Conservation (phyloP, 2,113 vertebrate species). For the Megalops atlanticus region DNA sequence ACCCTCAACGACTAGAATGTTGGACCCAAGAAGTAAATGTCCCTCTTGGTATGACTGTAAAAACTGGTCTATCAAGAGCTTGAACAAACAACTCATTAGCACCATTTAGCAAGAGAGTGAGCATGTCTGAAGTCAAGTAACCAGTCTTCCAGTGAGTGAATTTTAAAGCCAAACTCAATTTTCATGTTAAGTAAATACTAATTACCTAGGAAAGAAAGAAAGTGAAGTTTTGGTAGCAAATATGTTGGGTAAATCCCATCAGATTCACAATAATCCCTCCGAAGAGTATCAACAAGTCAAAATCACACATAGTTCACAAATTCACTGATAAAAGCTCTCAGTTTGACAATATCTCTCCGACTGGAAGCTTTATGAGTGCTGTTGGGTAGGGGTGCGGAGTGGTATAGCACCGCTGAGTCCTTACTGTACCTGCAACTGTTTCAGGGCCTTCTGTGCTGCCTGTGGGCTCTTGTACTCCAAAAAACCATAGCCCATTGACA, state of each 20-base stretch:
- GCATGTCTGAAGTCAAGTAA: no score
- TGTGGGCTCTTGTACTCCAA: slow-evolving; percentile 86
- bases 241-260: no score
- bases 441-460: slow-evolving; percentile 87
- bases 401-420: fast-evolving
- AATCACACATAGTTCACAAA: neutral
- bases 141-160: no score
- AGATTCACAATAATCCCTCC: no score
- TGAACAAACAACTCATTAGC: no score
- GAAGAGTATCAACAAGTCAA: neutral
- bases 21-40: neutral
- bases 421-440: slow-evolving; percentile 80
- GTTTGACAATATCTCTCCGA: neutral
- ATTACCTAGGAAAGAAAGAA: no score
- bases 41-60: neutral
- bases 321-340: neutral
- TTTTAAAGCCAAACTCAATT: no score
- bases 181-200: no score
- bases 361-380: no score
- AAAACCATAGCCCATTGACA: slow-evolving; percentile 97
- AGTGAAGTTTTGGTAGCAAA: no score
- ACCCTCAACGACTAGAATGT: neutral
- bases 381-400: neutral
- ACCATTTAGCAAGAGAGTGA: no score
- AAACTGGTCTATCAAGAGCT: no score